Conservation (phyloP, 2,888 invertebrate genomes). For the Lucinisca nassula region DNA sequence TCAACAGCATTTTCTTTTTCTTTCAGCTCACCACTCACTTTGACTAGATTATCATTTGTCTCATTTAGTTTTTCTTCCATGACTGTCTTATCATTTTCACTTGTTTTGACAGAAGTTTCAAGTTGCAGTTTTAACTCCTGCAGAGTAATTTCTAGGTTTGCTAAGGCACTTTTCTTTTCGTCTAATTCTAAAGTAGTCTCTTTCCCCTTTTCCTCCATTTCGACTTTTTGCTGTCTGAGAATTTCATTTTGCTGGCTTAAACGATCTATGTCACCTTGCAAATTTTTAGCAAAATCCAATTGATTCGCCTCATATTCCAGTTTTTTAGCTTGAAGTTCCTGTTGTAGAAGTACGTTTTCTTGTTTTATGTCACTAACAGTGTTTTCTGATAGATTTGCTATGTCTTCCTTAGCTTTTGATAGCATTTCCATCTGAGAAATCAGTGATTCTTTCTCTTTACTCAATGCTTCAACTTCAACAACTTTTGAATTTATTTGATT, state of each 20-base stretch:
- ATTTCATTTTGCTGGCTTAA: background rate
- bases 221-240: background rate
- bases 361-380: background rate
- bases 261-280: background rate
- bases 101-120: background rate
- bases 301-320: background rate
- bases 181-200: background rate
- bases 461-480: conserved; percentile 17
- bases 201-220: background rate
- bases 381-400: background rate
- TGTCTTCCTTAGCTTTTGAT: conserved; percentile 23
- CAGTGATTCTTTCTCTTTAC: conserved; percentile 26
- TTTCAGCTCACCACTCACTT: background rate
- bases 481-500: background rate
- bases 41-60: background rate
- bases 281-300: background rate
- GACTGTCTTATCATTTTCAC: conserved; percentile 9
- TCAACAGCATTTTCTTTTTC: background rate
- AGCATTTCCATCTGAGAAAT: conserved; percentile 31
- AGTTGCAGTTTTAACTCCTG: background rate
- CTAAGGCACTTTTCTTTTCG: background rate
- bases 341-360: background rate
- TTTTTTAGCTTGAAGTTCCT: background rate
- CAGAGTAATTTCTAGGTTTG: background rate
- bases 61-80: conserved; percentile 24